These are phyloP conservation scores for Pachypanchax playfairii DNA, from an alignment of 2,113 vertebrate species.

Conservation along the genomic window DNA sequence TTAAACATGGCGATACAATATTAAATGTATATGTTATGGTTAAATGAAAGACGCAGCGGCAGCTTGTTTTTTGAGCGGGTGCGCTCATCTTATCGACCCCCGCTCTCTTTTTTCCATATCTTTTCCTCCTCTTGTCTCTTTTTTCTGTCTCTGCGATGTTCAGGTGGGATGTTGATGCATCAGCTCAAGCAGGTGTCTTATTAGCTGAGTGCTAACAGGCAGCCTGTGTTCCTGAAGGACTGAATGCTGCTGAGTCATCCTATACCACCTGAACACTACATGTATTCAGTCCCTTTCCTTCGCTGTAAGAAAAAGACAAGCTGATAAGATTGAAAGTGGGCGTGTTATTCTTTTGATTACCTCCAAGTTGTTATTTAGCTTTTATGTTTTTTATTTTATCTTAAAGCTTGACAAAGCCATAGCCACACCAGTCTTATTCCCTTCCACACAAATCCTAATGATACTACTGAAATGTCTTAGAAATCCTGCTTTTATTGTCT, in stretches of 20 bases:
- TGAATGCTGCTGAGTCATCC: conserved; percentile 67
- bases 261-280: conserved; percentile 43
- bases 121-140: neutral
- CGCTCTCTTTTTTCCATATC: neutral
- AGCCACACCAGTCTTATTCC: too few relatives aligned
- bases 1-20: too few relatives aligned
- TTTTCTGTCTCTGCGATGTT: conserved; percentile 38
- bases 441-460: too few relatives aligned
- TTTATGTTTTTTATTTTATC: neutral
- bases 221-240: conserved; percentile 51
- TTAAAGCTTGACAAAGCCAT: too few relatives aligned
- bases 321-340: neutral
- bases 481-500: too few relatives aligned
- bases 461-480: too few relatives aligned
- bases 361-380: too few relatives aligned
- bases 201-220: conserved; percentile 65
- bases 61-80: conserved; percentile 51
- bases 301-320: neutral
- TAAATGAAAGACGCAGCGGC: conserved; percentile 23
- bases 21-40: too few relatives aligned
- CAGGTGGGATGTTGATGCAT: conserved; percentile 64
- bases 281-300: conserved; percentile 14
- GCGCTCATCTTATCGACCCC: conserved; percentile 49
- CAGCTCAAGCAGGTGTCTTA: conserved; percentile 54
- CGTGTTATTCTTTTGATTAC: neutral